These are phyloP conservation scores for Drosophila affinis DNA, from an alignment of 2,888 invertebrate genomes.

Conservation along the genomic window DNA sequence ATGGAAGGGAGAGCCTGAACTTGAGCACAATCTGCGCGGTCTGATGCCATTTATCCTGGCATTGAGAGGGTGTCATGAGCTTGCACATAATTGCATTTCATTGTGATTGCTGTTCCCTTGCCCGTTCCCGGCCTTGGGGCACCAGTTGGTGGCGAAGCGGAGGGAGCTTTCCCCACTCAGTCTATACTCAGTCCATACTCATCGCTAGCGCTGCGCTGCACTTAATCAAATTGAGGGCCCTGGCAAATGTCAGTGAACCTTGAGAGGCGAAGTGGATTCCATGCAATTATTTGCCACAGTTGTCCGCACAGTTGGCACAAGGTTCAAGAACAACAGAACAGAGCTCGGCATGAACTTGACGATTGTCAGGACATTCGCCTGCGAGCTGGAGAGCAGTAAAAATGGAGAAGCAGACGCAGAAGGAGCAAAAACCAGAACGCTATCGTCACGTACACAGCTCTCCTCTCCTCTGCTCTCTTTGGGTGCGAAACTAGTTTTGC, in stretches of 20 bases:
- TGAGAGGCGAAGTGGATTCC: slow-evolving; percentile 49
- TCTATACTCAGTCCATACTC: slow-evolving; percentile 13
- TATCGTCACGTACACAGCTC: slow-evolving; percentile 40
- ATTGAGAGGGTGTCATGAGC: slow-evolving; percentile 59
- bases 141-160: not conserved
- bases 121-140: not conserved
- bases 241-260: slow-evolving; percentile 74
- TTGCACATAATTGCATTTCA: slow-evolving; percentile 73
- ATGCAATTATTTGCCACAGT: slow-evolving; percentile 68
- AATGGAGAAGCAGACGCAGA: slow-evolving; percentile 9
- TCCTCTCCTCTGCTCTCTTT: not conserved
- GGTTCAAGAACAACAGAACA: slow-evolving; percentile 67
- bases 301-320: slow-evolving; percentile 60
- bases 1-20: not conserved
- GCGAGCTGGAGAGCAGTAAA: slow-evolving; percentile 43
- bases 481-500: slow-evolving; percentile 34
- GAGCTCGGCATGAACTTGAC: slow-evolving; percentile 58
- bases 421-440: slow-evolving; percentile 29
- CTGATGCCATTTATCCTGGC: slow-evolving; percentile 67
- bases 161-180: slow-evolving; percentile 15
- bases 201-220: slow-evolving; percentile 46
- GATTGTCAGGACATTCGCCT: slow-evolving; percentile 73
- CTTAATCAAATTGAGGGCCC: slow-evolving; percentile 75
- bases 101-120: slow-evolving; percentile 26
- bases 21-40: slow-evolving; percentile 15